These are phyloP conservation scores for Malthinus flaveolus DNA, from an alignment of 2,888 invertebrate genomes.

Conservation along the genomic window DNA sequence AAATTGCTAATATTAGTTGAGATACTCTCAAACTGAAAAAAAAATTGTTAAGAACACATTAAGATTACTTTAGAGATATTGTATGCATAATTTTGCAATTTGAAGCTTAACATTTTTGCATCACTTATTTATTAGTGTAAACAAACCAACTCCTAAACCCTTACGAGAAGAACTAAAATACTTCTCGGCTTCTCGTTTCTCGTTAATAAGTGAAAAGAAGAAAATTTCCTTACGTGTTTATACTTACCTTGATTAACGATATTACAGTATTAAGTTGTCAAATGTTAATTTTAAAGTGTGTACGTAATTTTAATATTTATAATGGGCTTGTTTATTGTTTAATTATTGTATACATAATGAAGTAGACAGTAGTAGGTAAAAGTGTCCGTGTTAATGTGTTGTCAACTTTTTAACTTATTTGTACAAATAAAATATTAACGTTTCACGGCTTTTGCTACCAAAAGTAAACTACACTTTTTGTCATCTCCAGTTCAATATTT, in stretches of 20 bases:
- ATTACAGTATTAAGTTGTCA: conserved; percentile 17
- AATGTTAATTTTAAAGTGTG: conserved; percentile 15
- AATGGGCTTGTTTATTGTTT: conserved; percentile 11
- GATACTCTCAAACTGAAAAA: conserved; percentile 13
- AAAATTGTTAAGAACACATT: conserved; percentile 13
- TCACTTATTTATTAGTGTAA: conserved; percentile 9
- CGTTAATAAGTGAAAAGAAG: not conserved
- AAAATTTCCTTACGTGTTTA: conserved; percentile 1
- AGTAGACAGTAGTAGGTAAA: conserved; percentile 15
- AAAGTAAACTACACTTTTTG: conserved; percentile 24
- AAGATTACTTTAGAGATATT: conserved; percentile 14
- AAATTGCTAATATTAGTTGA: conserved; percentile 18
- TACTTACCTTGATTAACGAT: conserved; percentile 13
- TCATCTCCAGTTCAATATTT: conserved; percentile 32
- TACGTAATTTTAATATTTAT: conserved; percentile 11
- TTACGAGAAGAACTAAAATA: no score
- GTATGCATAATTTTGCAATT: conserved; percentile 16
- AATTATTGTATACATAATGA: not conserved
- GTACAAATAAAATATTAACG: conserved; percentile 30
- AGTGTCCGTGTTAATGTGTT: conserved; percentile 7
- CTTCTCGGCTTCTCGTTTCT: no score
- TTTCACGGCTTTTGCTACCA: conserved; percentile 23
- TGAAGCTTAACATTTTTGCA: conserved; percentile 11
- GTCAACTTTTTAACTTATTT: not conserved
- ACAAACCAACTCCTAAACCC: not conserved